phyloP scores from a whole-genome alignment of 2,888 invertebrate genomes.

The Acrocera orbiculus region DNA sequence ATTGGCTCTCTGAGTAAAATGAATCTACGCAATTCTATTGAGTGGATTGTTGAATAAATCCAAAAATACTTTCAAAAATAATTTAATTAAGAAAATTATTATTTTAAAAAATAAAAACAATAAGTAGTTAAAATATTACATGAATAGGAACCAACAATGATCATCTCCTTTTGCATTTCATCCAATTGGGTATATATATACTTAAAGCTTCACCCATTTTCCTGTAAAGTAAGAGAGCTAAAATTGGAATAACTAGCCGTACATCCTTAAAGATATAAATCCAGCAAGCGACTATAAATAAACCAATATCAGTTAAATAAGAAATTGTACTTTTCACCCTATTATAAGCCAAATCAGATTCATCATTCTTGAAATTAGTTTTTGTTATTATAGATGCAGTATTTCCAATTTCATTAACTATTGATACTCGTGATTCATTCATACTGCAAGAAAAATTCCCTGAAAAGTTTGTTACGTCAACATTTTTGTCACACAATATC shows the following conservation, averaged over 20 bases:
- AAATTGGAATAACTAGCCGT: conserved; percentile 59
- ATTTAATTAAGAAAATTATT: too few relatives aligned
- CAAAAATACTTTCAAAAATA: too few relatives aligned
- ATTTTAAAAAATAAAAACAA: too few relatives aligned
- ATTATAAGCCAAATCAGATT: conserved; percentile 43
- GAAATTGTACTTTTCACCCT: conserved; percentile 52
- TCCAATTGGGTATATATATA: conserved; percentile 40
- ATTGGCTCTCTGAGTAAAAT: too few relatives aligned
- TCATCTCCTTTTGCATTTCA: conserved; percentile 27
- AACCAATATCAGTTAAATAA: conserved; percentile 55
- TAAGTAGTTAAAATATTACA: too few relatives aligned
- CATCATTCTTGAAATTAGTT: neutral
- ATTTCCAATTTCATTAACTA: neutral
- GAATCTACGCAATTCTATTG: too few relatives aligned
- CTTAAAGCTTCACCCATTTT: conserved; percentile 50
- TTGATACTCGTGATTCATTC: neutral
- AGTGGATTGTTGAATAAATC: too few relatives aligned
- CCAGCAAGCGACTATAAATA: conserved; percentile 61
- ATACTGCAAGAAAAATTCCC: neutral
- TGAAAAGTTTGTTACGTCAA: neutral
- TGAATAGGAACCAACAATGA: neutral
- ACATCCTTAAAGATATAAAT: conserved; percentile 66
- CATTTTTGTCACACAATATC: neutral
- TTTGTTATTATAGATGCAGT: neutral
- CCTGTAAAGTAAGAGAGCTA: conserved; percentile 57